phyloP scores from a whole-genome alignment of 2,797 vertebrate genomes.

The Sebastiscus albofasciatus region DNA sequence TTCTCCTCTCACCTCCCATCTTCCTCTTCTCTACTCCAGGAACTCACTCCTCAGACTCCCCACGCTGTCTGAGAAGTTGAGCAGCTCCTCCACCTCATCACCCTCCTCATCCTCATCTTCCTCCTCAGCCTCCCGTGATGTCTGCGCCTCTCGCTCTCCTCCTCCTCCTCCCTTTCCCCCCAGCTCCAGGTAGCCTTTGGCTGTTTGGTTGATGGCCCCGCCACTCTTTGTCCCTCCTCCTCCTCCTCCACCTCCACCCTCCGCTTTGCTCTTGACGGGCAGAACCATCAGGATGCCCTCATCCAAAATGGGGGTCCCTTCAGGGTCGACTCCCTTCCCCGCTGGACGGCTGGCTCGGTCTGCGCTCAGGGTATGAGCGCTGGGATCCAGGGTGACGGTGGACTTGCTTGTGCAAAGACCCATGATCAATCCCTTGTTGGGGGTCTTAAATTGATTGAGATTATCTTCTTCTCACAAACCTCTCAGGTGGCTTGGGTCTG shows the following conservation, averaged over 20 bases:
- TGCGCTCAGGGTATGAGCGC: slow-evolving; percentile 16
- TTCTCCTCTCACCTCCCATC: neutral
- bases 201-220: slow-evolving; percentile 21
- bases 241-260: slow-evolving; percentile 6
- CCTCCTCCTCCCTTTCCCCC: slow-evolving; percentile 44
- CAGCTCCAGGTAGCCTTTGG: slow-evolving; percentile 74
- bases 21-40: slow-evolving; percentile 51
- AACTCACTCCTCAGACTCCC: slow-evolving; percentile 69
- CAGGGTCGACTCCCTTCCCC: slow-evolving; percentile 5
- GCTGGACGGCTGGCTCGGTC: slow-evolving; percentile 8
- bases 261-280: slow-evolving; percentile 51
- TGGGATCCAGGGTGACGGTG: slow-evolving; percentile 59
- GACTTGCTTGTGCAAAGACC: slow-evolving; percentile 75
- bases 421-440: slow-evolving; percentile 37
- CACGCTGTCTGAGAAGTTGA: slow-evolving; percentile 67
- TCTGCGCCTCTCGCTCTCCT: slow-evolving; percentile 50
- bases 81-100: slow-evolving; percentile 62
- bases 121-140: slow-evolving; percentile 42
- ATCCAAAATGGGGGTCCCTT: slow-evolving; percentile 41
- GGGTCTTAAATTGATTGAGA: neutral
- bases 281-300: slow-evolving; percentile 61
- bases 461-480: neutral
- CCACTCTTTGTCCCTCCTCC: slow-evolving; percentile 10
- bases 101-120: slow-evolving; percentile 65
- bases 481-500: neutral